Evolutionary conservation across 1,140 invertebrate genomes (phyloP).

Genomic region (Zophobas morio): DNA sequence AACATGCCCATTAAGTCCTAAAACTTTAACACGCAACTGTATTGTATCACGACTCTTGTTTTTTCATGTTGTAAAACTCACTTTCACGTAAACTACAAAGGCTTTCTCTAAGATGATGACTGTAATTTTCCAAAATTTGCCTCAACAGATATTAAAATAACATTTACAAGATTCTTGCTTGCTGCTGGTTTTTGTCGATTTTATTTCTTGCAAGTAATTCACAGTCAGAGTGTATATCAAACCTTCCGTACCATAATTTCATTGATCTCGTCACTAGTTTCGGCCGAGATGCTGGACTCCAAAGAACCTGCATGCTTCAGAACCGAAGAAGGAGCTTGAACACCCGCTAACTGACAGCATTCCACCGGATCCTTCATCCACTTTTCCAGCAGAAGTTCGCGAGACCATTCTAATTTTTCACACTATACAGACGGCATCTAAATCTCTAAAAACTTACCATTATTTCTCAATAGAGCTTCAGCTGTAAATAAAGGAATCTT

Average conservation of each 20-base stretch:
- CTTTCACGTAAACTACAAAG: too few species aligned
- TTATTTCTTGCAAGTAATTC: too few species aligned
- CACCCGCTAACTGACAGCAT: conserved; percentile 79
- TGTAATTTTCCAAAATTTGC: too few species aligned
- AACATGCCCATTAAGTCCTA: too few species aligned
- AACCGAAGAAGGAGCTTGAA: conserved; percentile 73
- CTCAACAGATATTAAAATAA: too few species aligned
- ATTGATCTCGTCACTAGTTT: conserved; percentile 56
- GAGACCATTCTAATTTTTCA: conserved; percentile 77
- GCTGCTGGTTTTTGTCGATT: too few species aligned
- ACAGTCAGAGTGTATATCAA: too few species aligned
- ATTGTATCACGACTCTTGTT: too few species aligned
- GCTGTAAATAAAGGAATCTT: conserved; percentile 82
- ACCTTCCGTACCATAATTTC: conserved; percentile 63
- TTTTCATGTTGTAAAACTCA: too few species aligned
- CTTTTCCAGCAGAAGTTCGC: conserved; percentile 77
- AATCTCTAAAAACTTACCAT: conserved; percentile 70
- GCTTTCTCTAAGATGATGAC: too few species aligned
- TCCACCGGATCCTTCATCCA: conserved; percentile 80
- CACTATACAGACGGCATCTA: background rate
- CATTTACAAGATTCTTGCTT: too few species aligned
- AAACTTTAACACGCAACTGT: too few species aligned
- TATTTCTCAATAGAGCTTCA: conserved; percentile 79
- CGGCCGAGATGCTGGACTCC: conserved; percentile 63
- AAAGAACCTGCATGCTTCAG: conserved; percentile 65